These are phyloP conservation scores for Kryptolebias marmoratus DNA, from an alignment of 2,113 vertebrate genomes.

Conservation along the genomic window DNA sequence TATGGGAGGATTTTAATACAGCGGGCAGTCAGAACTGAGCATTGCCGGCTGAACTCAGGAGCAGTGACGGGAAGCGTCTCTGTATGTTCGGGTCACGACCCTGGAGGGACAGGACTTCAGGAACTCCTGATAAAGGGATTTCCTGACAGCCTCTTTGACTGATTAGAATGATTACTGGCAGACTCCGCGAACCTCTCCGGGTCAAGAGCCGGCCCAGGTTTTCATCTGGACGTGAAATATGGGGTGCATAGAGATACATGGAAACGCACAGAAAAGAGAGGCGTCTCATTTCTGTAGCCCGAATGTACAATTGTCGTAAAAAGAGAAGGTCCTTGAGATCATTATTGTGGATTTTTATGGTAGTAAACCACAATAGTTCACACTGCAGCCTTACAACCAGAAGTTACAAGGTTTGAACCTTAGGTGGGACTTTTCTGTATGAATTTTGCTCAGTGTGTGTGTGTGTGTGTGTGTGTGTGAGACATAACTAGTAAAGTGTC, in stretches of 20 bases:
- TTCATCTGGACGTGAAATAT: slow-evolving; percentile 46
- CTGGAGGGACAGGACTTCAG: slow-evolving; percentile 61
- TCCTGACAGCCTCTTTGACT: slow-evolving; percentile 62
- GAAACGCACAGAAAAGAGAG: not conserved
- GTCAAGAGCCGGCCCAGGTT: slow-evolving; percentile 27
- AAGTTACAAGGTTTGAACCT: not conserved
- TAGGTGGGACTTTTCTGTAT: not conserved
- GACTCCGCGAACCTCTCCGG: slow-evolving; percentile 46
- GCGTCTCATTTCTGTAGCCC: not conserved
- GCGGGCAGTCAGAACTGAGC: slow-evolving; percentile 29
- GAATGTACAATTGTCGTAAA: not conserved
- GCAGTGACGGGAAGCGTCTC: slow-evolving; percentile 68
- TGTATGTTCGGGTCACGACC: slow-evolving; percentile 65
- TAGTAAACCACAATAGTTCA: not conserved
- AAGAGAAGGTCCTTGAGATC: not conserved
- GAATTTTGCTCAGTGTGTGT: not conserved
- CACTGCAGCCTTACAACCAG: not conserved
- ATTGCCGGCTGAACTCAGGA: slow-evolving; percentile 40
- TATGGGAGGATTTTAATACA: not conserved
- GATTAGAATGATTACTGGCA: slow-evolving; percentile 72
- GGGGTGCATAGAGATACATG: slow-evolving; percentile 19
- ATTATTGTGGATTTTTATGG: not conserved
- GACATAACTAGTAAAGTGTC: no score
- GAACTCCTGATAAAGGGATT: slow-evolving; percentile 74
- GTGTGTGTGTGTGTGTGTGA: not conserved